Base-by-base conservation (phyloP, 1,140 invertebrate genomes). In the Homalodisca vitripennis region DNA sequence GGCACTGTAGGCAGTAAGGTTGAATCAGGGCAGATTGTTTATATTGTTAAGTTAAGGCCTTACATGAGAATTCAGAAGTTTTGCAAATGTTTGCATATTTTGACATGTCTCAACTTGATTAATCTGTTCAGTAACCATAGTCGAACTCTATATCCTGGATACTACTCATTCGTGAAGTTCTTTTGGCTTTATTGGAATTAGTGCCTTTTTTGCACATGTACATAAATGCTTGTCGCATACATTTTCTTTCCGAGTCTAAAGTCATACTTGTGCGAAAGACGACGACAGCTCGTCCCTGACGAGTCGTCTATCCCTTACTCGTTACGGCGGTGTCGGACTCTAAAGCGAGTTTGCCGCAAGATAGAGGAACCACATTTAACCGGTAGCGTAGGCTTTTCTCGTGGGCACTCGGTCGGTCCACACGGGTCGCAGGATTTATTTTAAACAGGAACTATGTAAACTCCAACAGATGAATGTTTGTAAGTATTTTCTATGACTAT, bases 401-500 rank as follows among this genome's bases (percentile, higher is more conserved):
- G 34, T 41, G 17, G 48, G 22, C 17, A 51, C 22, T 22, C 17
- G 22, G 22, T 22, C 22, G 48, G 22, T 17, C 6, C 17, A 10
- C 34, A 41, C 17, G 6, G 6, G 6, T 17, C 6, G 17, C 6
- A 41, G 6, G 6, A 41, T 41, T 17, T 41, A 10, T 41, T 41
- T 10, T 10, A 41, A 6, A 6, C 6, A 6, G 6, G 34, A 10
- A 20, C 17, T 20, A 20, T 14, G 17, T 27, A 2, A 30, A 60
- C 55, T 60, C 55, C 27, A 30, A 10, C 55, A 24, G 24, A 13
- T 10, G 55, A 27, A 30, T 60, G 55, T 60, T 60, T 60, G 55
- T 60, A 60, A 27, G 55, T 60, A 60, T 60, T 60, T 60, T 60
- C 55, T 60, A 60, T 29, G 55, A 60, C 55, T 60, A 6, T 60